Evolutionary conservation across 2,113 vertebrate species (phyloP), one percentile per base, ranked within the genome.

Genomic region (Mobula hypostoma): DNA sequence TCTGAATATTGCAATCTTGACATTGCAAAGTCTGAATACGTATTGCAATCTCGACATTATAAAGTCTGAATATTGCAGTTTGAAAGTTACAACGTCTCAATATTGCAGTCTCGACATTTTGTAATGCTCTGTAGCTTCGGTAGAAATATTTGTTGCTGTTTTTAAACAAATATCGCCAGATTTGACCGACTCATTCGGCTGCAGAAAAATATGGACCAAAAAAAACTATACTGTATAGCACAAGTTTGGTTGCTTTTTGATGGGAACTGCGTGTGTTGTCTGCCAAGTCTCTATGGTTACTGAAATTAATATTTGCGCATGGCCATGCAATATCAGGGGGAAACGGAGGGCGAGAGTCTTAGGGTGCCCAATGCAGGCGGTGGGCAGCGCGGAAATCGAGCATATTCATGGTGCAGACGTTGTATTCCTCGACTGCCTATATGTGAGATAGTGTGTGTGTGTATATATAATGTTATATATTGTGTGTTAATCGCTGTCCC

Each of bases 241-340:
- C n/a, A n/a, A 70, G 24, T 93, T 74, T 21, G 68, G 24, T 12
- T 5, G 11, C 48, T 29, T 17, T 48, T 93, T 40, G 72, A 48
- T 93, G 29, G 36, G 11, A 74, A 29, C 21, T 17, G 15, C n/a
- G 61, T 56, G 68, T 40, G 40, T 93, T 74, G 68, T 21, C 70
- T 93, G 91, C 19, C 36, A 24, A 24, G 36, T 93, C 21, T 76
- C 88, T 91, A 66, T 70, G 88, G 91, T 93, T 40, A 74, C 70
- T 92, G 63, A 91, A 91, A 91, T 66, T 40, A 76, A 74, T 29
- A 76, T 74, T 93, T 93, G 68, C 48, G 19, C 21, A 72, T 93
- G 85, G 48, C 68, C 48, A 40, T 74, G 68, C 91, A 56, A 56
- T 93, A 8, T 74, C 15, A 76, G 48, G 48, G 32, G 32, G 66